Conservation (phyloP, 1,140 invertebrate genomes). For the Drosophila novamexicana region DNA sequence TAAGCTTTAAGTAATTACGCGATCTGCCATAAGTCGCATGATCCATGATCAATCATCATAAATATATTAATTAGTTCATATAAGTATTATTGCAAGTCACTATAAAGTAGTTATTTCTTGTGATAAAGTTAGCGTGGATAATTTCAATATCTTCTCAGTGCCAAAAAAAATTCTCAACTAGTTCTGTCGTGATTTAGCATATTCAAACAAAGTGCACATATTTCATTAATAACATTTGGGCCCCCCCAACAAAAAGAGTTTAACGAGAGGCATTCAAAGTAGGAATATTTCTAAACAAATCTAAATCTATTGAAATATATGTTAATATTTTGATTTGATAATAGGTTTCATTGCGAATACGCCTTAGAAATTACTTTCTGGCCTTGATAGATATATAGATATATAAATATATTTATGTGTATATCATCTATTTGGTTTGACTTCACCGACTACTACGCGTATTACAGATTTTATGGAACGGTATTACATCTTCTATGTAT, state of each 20-base stretch:
- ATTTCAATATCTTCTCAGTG: slow-evolving; percentile 45
- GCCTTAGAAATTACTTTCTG: background rate
- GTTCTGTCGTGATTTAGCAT: slow-evolving; percentile 46
- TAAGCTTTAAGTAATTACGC: slow-evolving; percentile 54
- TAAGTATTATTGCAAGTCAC: slow-evolving; percentile 55
- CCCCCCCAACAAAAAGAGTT: slow-evolving; percentile 17
- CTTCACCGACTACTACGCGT: slow-evolving; percentile 39
- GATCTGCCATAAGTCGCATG: slow-evolving; percentile 44
- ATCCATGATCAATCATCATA: slow-evolving; percentile 67
- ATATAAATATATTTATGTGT: slow-evolving; percentile 25
- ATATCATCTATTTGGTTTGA: slow-evolving; percentile 18
- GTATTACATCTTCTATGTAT: slow-evolving; percentile 55
- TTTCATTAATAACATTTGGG: slow-evolving; percentile 72
- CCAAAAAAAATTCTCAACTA: slow-evolving; percentile 43
- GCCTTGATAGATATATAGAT: slow-evolving; percentile 7
- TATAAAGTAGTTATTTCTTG: slow-evolving; percentile 15
- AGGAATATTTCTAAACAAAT: slow-evolving; percentile 33
- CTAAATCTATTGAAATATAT: slow-evolving; percentile 18
- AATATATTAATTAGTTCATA: slow-evolving; percentile 29
- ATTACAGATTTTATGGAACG: slow-evolving; percentile 50
- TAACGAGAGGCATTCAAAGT: slow-evolving; percentile 35
- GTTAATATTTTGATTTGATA: slow-evolving; percentile 42
- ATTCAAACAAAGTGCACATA: slow-evolving; percentile 74
- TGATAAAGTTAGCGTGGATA: slow-evolving; percentile 34
- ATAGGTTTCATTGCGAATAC: slow-evolving; percentile 19